These are phyloP conservation scores for Lordiphosa clarofinis DNA, from an alignment of 1,140 invertebrate genomes.

Conservation along the genomic window DNA sequence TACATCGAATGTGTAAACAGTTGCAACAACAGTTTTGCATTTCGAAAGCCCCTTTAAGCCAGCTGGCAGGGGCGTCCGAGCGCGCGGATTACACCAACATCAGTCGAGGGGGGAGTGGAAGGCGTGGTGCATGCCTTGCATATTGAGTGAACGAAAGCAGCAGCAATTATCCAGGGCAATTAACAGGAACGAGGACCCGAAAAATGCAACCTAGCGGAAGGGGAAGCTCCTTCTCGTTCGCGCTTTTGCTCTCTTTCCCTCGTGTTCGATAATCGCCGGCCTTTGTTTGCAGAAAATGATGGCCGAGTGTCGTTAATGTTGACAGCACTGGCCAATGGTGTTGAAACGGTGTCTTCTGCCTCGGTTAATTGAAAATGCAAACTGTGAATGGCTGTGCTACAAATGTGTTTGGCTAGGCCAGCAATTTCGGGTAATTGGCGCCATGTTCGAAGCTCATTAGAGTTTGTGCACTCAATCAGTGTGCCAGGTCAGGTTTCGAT, in stretches of 20 bases:
- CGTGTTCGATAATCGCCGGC: slow-evolving; percentile 44
- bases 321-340: slow-evolving; percentile 10
- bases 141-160: slow-evolving; percentile 38
- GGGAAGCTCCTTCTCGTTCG: background rate
- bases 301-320: slow-evolving; percentile 53
- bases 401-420: slow-evolving; percentile 17
- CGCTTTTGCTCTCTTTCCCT: background rate
- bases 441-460: slow-evolving; percentile 37
- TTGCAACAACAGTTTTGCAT: slow-evolving; percentile 63
- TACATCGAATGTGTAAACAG: slow-evolving; percentile 38
- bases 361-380: slow-evolving; percentile 73
- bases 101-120: background rate
- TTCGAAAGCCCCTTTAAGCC: slow-evolving; percentile 56
- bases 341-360: background rate
- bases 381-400: slow-evolving; percentile 45
- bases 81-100: slow-evolving; percentile 64
- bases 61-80: slow-evolving; percentile 38
- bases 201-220: background rate
- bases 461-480: slow-evolving; percentile 44
- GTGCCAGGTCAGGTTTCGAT: slow-evolving; percentile 37
- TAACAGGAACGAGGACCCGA: slow-evolving; percentile 36
- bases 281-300: slow-evolving; percentile 58
- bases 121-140: slow-evolving; percentile 9
- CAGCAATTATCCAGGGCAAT: slow-evolving; percentile 59
- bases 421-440: slow-evolving; percentile 37